Base-by-base conservation (phyloP, 2,888 invertebrate genomes). In the Drosophila rellima region DNA sequence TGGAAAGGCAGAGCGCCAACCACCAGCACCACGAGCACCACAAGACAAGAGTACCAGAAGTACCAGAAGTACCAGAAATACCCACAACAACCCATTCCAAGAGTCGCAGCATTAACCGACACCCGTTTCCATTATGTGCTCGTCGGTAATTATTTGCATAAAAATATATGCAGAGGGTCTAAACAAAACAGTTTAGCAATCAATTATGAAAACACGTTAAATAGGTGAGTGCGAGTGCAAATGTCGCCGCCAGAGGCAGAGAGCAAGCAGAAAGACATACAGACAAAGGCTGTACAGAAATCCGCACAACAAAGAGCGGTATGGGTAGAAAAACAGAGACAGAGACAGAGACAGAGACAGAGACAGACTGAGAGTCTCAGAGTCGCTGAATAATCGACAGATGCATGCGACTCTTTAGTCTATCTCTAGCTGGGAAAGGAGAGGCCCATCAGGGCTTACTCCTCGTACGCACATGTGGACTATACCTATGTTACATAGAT, bases 151-250 rank as follows among this genome's bases (percentile, higher is more conserved):
- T 85, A 85, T 85, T 88, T 85, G 85, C 85, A 88, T 85, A 88
- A 86, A 85, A 85, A 85, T 87, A 84, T 87, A 81, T 80, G 79
- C 80, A 80, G 77, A 87, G 89, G 54, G 81, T 89, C 88, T 88
- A 87, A 89, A 89, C 89, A 87, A 89, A 87, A 87, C 86, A 86
- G 82, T 86, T 86, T 86, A 87, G 86, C 86, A 88, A 88, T 88
- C 89, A 86, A 86, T 86, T 86, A 86, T 88, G 86, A 86, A 86
- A 86, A 88, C 89, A 88, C 87, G 89, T 81, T 88, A 86, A 87
- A 80, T 84, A 86, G 89, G 83, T 77, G 79, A 88, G 78, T 78
- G 81, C 86, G 83, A 77, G 76, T 79, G 76, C 78, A 78, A 74
- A 78, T 79, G 80, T 72, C 76, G 79, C 65, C 62, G 78, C 62